Evolutionary conservation across 2,888 invertebrate species (phyloP).

Genomic region (Meiosimyza platycephala): DNA sequence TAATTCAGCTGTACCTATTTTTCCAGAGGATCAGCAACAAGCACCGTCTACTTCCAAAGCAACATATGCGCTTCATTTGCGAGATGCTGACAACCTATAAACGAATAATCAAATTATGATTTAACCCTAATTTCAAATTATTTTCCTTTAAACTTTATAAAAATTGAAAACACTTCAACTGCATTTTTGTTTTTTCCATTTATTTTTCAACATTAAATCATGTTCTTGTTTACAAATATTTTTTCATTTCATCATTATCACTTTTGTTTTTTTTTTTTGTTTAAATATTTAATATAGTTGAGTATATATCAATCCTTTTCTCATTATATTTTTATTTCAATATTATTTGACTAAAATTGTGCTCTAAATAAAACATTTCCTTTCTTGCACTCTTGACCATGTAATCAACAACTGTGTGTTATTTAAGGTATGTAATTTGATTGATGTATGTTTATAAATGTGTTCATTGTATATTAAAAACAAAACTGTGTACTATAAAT

Average conservation of each 20-base stretch:
- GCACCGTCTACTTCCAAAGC: too few relatives aligned
- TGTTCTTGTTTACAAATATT: conserved; percentile 37
- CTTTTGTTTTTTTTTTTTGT: conserved; percentile 22
- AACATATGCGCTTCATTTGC: neutral
- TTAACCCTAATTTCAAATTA: too few relatives aligned
- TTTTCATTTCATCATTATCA: conserved; percentile 32
- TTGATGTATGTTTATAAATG: neutral
- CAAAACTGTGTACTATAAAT: too few relatives aligned
- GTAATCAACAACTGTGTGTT: too few relatives aligned
- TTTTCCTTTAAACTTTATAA: neutral
- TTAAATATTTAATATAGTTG: conserved; percentile 16
- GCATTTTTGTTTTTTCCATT: conserved; percentile 39
- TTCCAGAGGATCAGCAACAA: neutral
- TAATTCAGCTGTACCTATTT: too few relatives aligned
- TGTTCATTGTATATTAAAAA: neutral
- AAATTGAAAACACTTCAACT: conserved; percentile 38
- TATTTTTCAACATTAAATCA: conserved; percentile 42
- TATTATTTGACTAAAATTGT: conserved; percentile 11
- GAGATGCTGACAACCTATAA: conserved; percentile 30
- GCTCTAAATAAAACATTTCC: too few relatives aligned
- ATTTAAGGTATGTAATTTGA: too few relatives aligned
- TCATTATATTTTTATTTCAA: conserved; percentile 7
- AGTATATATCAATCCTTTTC: conserved; percentile 20
- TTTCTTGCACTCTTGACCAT: too few relatives aligned
- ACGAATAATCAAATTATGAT: too few relatives aligned